A percentile compares a stretch with the other conserved stretches of the same genome.
Evolutionary conservation across 1,140 invertebrate species (phyloP).

Genomic region (Parasteatoda tepidariorum): DNA sequence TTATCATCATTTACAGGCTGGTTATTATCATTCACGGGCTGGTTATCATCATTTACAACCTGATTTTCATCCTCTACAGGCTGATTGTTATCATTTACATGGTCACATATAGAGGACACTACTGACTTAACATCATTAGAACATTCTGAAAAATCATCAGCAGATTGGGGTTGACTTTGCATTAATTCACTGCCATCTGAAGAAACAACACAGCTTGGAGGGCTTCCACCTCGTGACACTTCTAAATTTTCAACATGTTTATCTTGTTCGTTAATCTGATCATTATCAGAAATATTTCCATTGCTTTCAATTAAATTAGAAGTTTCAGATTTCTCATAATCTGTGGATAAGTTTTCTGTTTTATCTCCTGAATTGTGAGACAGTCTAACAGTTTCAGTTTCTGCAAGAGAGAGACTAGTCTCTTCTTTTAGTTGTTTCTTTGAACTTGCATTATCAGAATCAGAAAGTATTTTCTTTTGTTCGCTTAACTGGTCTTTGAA

Average conservation of each 20-base stretch:
- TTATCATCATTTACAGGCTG: too few relatives aligned
- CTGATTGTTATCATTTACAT: conserved; percentile 11
- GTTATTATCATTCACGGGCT: too few relatives aligned
- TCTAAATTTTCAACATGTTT: not conserved
- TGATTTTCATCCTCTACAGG: too few relatives aligned
- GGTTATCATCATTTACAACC: too few relatives aligned
- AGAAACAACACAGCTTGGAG: not conserved
- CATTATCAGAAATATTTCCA: not conserved
- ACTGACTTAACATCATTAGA: conserved; percentile 33
- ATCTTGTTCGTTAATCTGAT: conserved; percentile 5
- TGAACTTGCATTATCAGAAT: too few relatives aligned
- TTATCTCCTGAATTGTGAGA: not conserved
- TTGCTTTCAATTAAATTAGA: not conserved
- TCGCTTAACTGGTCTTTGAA: too few relatives aligned
- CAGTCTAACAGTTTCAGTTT: not conserved
- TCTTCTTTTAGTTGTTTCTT: too few relatives aligned
- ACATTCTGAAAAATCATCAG: conserved; percentile 28
- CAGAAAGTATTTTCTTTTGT: too few relatives aligned
- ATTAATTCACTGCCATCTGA: conserved; percentile 14
- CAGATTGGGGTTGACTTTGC: not conserved
- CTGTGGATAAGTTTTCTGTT: not conserved
- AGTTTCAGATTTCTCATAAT: not conserved
- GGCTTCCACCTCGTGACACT: not conserved
- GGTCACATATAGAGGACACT: conserved; percentile 46
- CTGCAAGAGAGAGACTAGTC: too few relatives aligned